Evolutionary conservation across 2,888 invertebrate species (phyloP), one percentile per base, ranked within the genome.

Genomic region (Drosophila longiperda): DNA sequence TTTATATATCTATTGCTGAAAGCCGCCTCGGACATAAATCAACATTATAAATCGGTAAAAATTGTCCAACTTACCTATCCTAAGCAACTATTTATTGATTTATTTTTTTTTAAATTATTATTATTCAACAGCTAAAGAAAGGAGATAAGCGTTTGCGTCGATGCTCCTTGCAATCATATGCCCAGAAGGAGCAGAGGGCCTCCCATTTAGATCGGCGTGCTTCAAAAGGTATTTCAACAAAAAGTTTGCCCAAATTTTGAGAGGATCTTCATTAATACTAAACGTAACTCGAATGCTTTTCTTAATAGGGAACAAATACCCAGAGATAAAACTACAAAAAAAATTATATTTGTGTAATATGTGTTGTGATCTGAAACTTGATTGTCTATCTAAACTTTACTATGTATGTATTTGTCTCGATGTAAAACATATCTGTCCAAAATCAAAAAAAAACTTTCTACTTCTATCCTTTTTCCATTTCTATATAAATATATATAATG

Each of bases 11-110:
- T 93, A 50, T 73, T 93, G 29, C 69, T 93, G 1, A 92, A 91
- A 66, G 93, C 93, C 5, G 91, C 92, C n/a, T 91, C 92, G 0
- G 93, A 93, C 77, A 92, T 93, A 17, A 92, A 92, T 73, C 92
- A 93, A 64, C 93, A 93, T 76, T 92, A 92, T 76, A 92, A 91
- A 74, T 87, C 90, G 90, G 93, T 93, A 83, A 82, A 83, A 58
- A 42, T 12, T 4, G 6, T 12, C 3, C 11, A 17, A 26, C 20
- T 23, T 45, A 8, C 8, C 38, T 8, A 17, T 23, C 23, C 23
- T 2, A 15, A 45, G 4, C 15, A 15, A 45, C 15, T 23, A 45
- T 45, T 45, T 23, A 45, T 23, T 45, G 20, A 45, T 45, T 45
- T 33, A 9, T 52, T 17, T 26, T 40, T 1, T n/a, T 32, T 34